Percentiles rank a stretch among this genome's conserved stretches.
These are phyloP conservation scores for Tubiluchus corallicola DNA, from an alignment of 2,888 invertebrate species.

Conservation along the genomic window DNA sequence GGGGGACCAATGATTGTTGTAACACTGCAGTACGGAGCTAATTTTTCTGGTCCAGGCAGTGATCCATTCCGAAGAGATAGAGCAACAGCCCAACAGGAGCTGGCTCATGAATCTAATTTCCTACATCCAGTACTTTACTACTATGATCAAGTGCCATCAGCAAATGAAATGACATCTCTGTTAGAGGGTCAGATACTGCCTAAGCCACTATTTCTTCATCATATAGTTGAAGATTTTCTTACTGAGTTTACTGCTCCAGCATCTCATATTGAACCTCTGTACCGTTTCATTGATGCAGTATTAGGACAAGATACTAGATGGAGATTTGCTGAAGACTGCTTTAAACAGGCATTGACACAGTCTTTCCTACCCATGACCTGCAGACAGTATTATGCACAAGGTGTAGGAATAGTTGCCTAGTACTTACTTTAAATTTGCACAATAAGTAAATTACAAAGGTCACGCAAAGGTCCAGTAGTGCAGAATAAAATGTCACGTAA, in stretches of 20 bases:
- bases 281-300: constrained; percentile 22
- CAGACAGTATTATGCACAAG: neutral
- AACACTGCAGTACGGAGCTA: constrained; percentile 29
- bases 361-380: constrained; percentile 9
- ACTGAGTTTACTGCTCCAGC: constrained; percentile 27
- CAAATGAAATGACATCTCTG: constrained; percentile 16
- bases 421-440: no score
- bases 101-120: constrained; percentile 31
- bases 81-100: constrained; percentile 27
- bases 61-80: constrained; percentile 29
- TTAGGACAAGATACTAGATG: constrained; percentile 21
- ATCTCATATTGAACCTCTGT: constrained; percentile 28
- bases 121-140: constrained; percentile 33
- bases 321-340: constrained; percentile 24
- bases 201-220: constrained; percentile 26
- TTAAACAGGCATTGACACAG: constrained; percentile 22
- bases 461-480: no score
- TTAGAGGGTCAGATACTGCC: constrained; percentile 20
- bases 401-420: neutral
- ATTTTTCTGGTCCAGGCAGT: constrained; percentile 25
- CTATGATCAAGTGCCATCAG: constrained; percentile 27
- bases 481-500: no score
- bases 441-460: no score
- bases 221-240: constrained; percentile 32
- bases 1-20: constrained; percentile 20